Base-by-base conservation (phyloP, 2,888 invertebrate species). In the Phrixothrix hirtus region DNA sequence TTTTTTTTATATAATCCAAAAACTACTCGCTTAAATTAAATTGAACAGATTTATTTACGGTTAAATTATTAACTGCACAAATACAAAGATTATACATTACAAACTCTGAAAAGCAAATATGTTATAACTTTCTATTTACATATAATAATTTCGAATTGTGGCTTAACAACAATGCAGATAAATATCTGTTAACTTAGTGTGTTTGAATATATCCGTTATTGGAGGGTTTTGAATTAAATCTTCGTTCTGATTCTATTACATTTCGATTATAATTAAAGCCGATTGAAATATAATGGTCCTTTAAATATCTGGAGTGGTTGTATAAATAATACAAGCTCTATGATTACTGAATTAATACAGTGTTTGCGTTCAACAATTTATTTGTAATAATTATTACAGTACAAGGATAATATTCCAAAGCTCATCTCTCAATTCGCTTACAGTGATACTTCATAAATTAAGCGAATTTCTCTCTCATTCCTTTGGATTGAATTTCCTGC, bases 401-500 rank as follows among this genome's bases (percentile, higher is more conserved):
- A 5, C 4, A 7, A 7, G 21, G 21, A 21, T 21, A 7, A 3
- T 21, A 21, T 21, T 21, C 21, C 7, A 21, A 21, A 21, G 21
- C 21, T 21, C 21, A 21, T 21, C 7, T 21, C 21, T 3, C 3
- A 21, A 7, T 21, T 21, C 3, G 21, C 21, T 21, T 21, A 5
- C 3, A 21, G 21, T 21, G 7, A 21, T 21, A 21, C 4, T 21
- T 21, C 21, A 7, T 21, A 3, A 21, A n/a, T n/a, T n/a, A 7
- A 21, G 21, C 4, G 21, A 21, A 21, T 21, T 21, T 21, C 21
- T 21, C 4, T 21, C 32, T 17, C 49, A 25, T 12, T 37, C 44
- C 37, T 50, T 42, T 36, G 30, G 44, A 35, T 37, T 13, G 15
- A 26, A 37, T 44, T 44, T 25, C 36, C 36, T 26, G 37, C 9